Evolutionary conservation across 2,113 vertebrate species (phyloP).

Genomic region (Carassius carassius): DNA sequence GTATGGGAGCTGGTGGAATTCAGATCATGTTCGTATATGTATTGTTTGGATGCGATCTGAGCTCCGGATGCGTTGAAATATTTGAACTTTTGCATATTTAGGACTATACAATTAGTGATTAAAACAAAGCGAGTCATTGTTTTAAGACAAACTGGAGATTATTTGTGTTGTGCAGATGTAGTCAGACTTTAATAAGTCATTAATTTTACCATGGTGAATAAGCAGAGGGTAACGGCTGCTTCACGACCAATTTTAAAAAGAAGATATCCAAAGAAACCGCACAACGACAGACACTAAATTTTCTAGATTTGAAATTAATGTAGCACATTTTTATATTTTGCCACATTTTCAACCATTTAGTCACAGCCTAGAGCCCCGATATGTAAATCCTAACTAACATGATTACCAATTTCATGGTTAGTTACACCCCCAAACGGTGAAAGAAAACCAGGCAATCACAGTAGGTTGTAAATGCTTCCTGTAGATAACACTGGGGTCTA

Average conservation of each 20-base stretch:
- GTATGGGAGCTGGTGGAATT: background rate
- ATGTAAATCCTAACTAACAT: conserved; percentile 9
- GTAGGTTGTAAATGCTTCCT: conserved; percentile 13
- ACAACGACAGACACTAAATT: background rate
- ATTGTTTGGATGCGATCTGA: background rate
- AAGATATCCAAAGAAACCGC: background rate
- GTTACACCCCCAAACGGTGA: background rate
- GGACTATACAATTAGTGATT: background rate
- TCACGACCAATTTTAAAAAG: too few relatives aligned
- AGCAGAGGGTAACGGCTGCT: background rate
- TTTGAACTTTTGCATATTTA: background rate
- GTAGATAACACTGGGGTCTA: conserved; percentile 58
- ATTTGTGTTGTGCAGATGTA: background rate
- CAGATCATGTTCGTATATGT: background rate
- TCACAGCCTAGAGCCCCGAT: background rate
- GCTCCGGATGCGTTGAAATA: background rate
- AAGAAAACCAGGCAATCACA: conserved; percentile 21
- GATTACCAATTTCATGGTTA: conserved; percentile 17
- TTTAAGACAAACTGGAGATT: background rate
- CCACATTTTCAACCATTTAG: conserved; percentile 8
- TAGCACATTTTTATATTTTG: background rate
- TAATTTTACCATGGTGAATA: background rate
- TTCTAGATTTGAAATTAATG: background rate
- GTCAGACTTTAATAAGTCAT: background rate
- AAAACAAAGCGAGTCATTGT: background rate